Evolutionary conservation across 2,797 vertebrate species (phyloP).

Genomic region (Lates japonicus): DNA sequence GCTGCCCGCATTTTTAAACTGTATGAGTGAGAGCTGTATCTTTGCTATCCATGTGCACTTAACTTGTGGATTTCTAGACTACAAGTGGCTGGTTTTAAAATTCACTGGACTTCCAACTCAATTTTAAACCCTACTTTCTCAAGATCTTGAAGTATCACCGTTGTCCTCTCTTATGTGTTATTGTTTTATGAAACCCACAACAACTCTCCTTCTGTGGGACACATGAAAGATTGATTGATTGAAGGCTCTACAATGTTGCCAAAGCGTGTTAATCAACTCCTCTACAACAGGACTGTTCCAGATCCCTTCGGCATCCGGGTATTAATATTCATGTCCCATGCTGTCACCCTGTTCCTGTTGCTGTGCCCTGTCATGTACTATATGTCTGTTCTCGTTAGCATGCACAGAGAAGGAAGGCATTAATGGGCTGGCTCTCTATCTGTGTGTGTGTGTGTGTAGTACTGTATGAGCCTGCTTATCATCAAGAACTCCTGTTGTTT

Average conservation of each 20-base stretch:
- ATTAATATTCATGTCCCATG: constrained; percentile 76
- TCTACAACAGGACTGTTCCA: constrained; percentile 53
- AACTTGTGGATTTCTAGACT: neutral
- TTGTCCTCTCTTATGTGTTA: constrained; percentile 42
- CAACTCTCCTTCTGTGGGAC: constrained; percentile 39
- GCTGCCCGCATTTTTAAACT: neutral
- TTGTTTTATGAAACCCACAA: constrained; percentile 50
- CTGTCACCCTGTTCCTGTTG: constrained; percentile 65
- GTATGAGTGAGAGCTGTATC: neutral
- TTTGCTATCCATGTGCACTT: constrained; percentile 8
- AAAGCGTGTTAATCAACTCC: constrained; percentile 58
- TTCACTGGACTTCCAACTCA: neutral
- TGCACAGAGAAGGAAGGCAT: constrained; percentile 46
- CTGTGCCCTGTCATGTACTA: constrained; percentile 64
- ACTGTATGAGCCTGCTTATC: constrained; percentile 5
- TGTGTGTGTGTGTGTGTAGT: constrained; percentile 7
- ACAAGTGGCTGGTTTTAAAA: constrained; percentile 16
- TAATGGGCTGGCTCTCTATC: constrained; percentile 40
- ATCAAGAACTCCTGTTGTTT: constrained; percentile 15
- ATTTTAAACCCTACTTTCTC: constrained; percentile 4
- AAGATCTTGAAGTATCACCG: constrained; percentile 5
- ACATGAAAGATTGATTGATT: constrained; percentile 70
- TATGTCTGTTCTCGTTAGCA: constrained; percentile 68
- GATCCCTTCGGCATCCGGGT: constrained; percentile 52
- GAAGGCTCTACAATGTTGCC: constrained; percentile 62